Base-by-base conservation (phyloP, 2,888 invertebrate species). In the Melinaea marsaeus region DNA sequence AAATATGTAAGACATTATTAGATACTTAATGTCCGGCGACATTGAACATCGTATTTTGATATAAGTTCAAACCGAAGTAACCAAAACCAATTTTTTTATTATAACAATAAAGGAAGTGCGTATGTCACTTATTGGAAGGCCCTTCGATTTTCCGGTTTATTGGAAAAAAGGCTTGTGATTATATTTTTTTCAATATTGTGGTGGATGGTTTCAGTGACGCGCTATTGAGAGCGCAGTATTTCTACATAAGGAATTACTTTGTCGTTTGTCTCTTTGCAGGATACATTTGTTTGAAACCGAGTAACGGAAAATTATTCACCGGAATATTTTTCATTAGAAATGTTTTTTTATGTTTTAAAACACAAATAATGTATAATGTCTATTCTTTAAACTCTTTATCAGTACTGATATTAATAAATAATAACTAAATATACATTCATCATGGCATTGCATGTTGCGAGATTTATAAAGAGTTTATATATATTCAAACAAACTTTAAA, bases 81-180 rank as follows among this genome's bases (percentile, higher is more conserved):
- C 13, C n/a, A 34, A 11, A 33, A 55, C 35, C 34, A 34, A 45
- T 46, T 45, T 6, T 13, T 35, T 45, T 22, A 35, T 9, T 7
- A 42, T 42, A 42, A 22, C 22, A 22, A 22, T 42, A 42, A 42
- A 13, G 57, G 59, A 64, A 65, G 66, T 63, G 66, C 63, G 55
- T 68, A 68, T 64, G 63, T 69, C 63, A 64, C 61, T 66, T 69
- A 68, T 68, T 63, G 62, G 55, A 63, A 63, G 57, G 60, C 69
- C 69, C 61, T 66, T 63, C 63, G 63, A 68, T 69, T 69, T 69
- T 69, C 69, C 69, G 68, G 62, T 63, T 63, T 66, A 69, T 69
- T 68, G 68, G 63, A 62, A 57, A 61, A 61, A 64, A 64, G 58
- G 51, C 58, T 32, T 55, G 55, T 58, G 61, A 61, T 64, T 64